Evolutionary conservation across 2,113 vertebrate species (phyloP), one percentile per base, ranked within the genome.

Genomic region (Delphinus delphis): DNA sequence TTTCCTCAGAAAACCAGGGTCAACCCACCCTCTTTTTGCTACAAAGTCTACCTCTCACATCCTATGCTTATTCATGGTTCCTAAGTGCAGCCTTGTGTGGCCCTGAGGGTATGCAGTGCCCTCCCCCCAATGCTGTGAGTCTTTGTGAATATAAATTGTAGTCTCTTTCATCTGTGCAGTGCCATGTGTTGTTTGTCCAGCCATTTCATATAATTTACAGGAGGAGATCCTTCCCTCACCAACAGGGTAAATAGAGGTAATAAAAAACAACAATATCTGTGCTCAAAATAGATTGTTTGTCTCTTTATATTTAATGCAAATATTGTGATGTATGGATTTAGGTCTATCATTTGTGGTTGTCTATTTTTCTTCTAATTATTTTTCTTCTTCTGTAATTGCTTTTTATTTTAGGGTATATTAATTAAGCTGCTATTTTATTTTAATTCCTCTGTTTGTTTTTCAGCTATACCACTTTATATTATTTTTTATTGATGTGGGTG

Each of bases 51-150:
- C 41, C 41, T 68, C 14, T 23, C n/a, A 10, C 13, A 28, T 47
- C 83, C 44, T 53, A 23, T 36, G 63, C 13, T 53, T 18, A 4
- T 28, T 53, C 63, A 26, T 0, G 6, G 2, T 36, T 36, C 44
- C 33, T 12, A 2, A 53, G 7, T 26, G 5, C 33, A 36, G 2
- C 13, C 21, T 23, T 18, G 21, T 2, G 44, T 18, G 63, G 13
- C 13, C 31, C 23, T 70, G 80, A 0, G 0, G 47, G 3, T 10
- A 5, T 6, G 41, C 23, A 28, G 9, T 0, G 0, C 17, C 33
- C 33, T 38, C 21, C 9, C 20, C 23, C 1, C 0, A 17, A 18
- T 55, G 55, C 36, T 20, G 9, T 36, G 20, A 44, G 58, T 82
- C 13, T 62, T 17, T 14, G 17, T 20, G 58, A 20, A 28, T 63